These are phyloP conservation scores for Monomorium pharaonis DNA, from an alignment of 1,140 invertebrate genomes.

Conservation along the genomic window DNA sequence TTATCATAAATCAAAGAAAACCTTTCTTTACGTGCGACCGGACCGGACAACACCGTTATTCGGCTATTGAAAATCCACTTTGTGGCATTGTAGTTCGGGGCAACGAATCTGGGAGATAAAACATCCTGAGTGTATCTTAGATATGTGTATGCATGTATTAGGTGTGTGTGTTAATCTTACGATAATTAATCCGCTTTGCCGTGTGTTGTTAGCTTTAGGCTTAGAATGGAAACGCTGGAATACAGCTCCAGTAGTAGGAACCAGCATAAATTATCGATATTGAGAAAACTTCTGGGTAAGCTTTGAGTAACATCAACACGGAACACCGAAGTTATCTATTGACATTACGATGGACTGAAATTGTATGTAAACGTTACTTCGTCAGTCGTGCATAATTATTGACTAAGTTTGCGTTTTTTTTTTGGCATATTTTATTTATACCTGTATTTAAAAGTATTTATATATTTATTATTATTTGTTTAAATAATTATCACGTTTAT, in stretches of 20 bases:
- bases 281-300: background rate
- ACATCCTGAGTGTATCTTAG: background rate
- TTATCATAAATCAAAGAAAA: conserved; percentile 48
- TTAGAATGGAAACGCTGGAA: conserved; percentile 4
- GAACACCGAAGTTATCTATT: background rate
- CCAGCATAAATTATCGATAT: background rate
- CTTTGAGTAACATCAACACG: background rate
- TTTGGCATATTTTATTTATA: background rate
- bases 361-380: background rate
- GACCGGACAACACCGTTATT: conserved; percentile 25
- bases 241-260: background rate
- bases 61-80: background rate
- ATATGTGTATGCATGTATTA: too few relatives aligned
- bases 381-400: background rate
- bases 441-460: background rate
- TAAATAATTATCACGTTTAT: background rate
- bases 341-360: background rate
- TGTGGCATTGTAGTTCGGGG: conserved; percentile 5
- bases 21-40: background rate
- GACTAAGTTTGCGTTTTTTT: background rate
- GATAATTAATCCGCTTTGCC: background rate
- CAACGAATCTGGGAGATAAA: background rate
- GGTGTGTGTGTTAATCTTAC: conserved; percentile 1
- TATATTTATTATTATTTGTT: background rate
- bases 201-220: conserved; percentile 11